These are phyloP conservation scores for Lepidochrysops patricia DNA, from an alignment of 2,888 invertebrate genomes.

Conservation along the genomic window DNA sequence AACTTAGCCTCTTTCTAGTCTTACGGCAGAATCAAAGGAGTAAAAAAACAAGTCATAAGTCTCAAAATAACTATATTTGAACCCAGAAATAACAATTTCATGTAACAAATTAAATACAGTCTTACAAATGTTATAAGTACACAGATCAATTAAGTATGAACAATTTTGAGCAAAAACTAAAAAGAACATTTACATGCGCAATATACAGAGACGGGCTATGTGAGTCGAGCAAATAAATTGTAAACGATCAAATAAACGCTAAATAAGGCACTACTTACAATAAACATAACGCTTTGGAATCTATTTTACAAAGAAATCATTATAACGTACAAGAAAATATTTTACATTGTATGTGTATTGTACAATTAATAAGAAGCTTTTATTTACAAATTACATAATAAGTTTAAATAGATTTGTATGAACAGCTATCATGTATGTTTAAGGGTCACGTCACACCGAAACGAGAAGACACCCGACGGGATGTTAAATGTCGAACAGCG, in stretches of 20 bases:
- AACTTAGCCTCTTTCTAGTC: too few species aligned
- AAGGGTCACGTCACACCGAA: background rate
- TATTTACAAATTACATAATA: conserved; percentile 8
- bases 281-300: conserved; percentile 22
- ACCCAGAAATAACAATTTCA: conserved; percentile 68
- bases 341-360: background rate
- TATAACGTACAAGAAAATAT: conserved; percentile 7
- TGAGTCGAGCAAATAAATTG: conserved; percentile 19
- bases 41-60: conserved; percentile 33
- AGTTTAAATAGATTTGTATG: background rate
- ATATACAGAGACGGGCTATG: conserved; percentile 43
- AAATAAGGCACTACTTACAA: conserved; percentile 56
- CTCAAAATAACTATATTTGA: conserved; percentile 71
- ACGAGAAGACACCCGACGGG: too few species aligned
- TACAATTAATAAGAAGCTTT: background rate
- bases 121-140: conserved; percentile 74
- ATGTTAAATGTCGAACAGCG: too few species aligned
- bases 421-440: background rate
- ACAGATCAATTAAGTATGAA: conserved; percentile 45
- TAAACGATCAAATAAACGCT: conserved; percentile 20
- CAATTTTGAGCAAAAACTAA: conserved; percentile 62
- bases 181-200: conserved; percentile 60
- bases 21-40: too few species aligned
- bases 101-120: conserved; percentile 72
- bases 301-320: conserved; percentile 17